phyloP scores from a whole-genome alignment of 2,888 invertebrate genomes.

The Nymphalis polychloros region DNA sequence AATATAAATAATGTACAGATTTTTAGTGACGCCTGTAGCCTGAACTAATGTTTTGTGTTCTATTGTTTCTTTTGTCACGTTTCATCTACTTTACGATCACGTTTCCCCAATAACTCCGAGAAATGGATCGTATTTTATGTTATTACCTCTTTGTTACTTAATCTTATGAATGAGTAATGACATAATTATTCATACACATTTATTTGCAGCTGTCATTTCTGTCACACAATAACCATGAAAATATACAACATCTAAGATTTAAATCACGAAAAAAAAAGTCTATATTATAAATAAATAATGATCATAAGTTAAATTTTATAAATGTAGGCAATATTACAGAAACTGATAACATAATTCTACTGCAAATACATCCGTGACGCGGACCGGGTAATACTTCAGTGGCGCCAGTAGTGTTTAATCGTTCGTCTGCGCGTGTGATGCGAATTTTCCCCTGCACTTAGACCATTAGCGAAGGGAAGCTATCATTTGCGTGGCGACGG shows the following conservation, averaged over 20 bases:
- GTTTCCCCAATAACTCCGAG: slow-evolving; percentile 18
- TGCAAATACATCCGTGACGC: slow-evolving; percentile 61
- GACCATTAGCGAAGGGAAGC: slow-evolving; percentile 67
- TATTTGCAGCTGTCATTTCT: background rate
- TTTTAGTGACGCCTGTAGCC: background rate
- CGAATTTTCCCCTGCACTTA: slow-evolving; percentile 69
- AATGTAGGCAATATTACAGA: slow-evolving; percentile 23
- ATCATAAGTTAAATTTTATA: slow-evolving; percentile 10
- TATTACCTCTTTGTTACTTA: slow-evolving; percentile 12
- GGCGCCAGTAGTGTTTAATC: slow-evolving; percentile 70
- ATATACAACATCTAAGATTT: too few species aligned
- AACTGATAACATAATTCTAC: slow-evolving; percentile 50
- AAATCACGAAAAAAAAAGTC: too few species aligned
- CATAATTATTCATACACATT: background rate
- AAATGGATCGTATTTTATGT: slow-evolving; percentile 12
- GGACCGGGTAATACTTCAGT: slow-evolving; percentile 66
- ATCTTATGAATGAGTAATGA: slow-evolving; percentile 10
- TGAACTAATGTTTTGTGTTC: slow-evolving; percentile 16
- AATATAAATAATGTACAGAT: slow-evolving; percentile 1
- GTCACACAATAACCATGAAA: background rate
- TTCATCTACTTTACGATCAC: slow-evolving; percentile 18
- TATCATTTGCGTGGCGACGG: slow-evolving; percentile 76
- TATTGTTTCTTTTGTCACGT: slow-evolving; percentile 30
- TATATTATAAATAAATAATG: slow-evolving; percentile 2
- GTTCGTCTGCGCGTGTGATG: slow-evolving; percentile 70